A percentile compares a stretch with the other conserved stretches of the same genome.
Evolutionary conservation across 2,888 invertebrate species (phyloP).

Genomic region (Saturnia pavonia): DNA sequence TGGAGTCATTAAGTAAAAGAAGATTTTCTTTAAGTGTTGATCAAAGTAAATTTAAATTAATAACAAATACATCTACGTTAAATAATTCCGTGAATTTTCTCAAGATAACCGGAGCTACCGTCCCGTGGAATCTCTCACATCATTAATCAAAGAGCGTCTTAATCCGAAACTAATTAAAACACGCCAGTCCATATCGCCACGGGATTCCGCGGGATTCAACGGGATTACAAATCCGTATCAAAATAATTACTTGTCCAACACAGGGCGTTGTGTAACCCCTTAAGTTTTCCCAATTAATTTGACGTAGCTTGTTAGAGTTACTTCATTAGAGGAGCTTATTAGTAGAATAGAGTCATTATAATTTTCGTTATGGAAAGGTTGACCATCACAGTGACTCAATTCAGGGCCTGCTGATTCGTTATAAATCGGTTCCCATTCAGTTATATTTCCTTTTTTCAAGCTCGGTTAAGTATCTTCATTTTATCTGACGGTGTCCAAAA

Average conservation of each 20-base stretch:
- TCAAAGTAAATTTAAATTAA: neutral
- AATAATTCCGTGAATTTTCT: neutral
- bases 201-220: constrained; percentile 33
- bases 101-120: neutral
- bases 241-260: constrained; percentile 50
- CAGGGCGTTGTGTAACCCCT: constrained; percentile 46
- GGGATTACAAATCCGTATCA: constrained; percentile 40
- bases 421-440: too few species aligned
- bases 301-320: constrained; percentile 10
- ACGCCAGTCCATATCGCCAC: constrained; percentile 33
- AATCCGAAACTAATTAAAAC: constrained; percentile 63
- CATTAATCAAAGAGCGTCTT: constrained; percentile 46
- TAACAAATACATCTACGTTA: neutral
- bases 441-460: too few species aligned
- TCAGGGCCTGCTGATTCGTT: too few species aligned
- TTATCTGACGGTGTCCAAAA: too few species aligned
- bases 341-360: neutral
- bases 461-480: too few species aligned
- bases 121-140: constrained; percentile 32
- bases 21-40: neutral
- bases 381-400: too few species aligned
- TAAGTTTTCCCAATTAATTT: constrained; percentile 39
- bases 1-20: neutral
- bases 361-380: too few species aligned
- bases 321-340: neutral